These are phyloP conservation scores for Syrmaticus mikado DNA, from an alignment of 2,113 vertebrate genomes.

Conservation along the genomic window DNA sequence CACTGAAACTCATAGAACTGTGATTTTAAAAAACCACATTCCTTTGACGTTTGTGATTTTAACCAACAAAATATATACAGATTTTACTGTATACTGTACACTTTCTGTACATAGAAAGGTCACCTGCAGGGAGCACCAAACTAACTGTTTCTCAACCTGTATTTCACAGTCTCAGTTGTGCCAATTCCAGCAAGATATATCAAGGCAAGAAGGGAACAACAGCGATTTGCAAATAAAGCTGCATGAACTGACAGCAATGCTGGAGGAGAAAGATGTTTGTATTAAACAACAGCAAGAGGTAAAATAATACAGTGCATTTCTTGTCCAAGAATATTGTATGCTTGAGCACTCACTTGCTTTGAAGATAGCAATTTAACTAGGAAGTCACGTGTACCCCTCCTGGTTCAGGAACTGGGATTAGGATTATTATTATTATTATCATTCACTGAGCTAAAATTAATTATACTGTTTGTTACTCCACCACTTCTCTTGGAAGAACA, in stretches of 20 bases:
- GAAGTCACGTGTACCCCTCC: neutral
- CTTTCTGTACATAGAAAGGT: rapidly evolving
- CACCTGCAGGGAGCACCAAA: neutral
- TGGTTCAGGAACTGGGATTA: rapidly evolving
- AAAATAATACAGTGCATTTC: neutral
- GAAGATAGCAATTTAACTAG: neutral
- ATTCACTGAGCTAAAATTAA: neutral
- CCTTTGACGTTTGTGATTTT: neutral
- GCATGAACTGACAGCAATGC: slow-evolving; percentile 81
- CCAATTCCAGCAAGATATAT: slow-evolving; percentile 84
- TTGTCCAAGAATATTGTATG: neutral
- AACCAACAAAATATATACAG: rapidly evolving
- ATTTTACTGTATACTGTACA: too few species aligned
- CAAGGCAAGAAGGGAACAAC: slow-evolving; percentile 76
- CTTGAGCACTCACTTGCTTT: neutral
- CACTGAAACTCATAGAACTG: neutral
- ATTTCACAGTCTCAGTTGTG: slow-evolving; percentile 83
- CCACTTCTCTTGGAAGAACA: neutral
- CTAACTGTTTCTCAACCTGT: rapidly evolving
- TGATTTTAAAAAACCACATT: neutral
- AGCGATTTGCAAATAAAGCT: slow-evolving; percentile 86
- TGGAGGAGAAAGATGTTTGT: slow-evolving; percentile 86
- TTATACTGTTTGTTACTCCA: neutral
- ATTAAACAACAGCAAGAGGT: slow-evolving; percentile 91
- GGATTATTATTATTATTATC: neutral